Conservation (phyloP, 2,888 invertebrate genomes). For the Temnothorax unifasciatus region DNA sequence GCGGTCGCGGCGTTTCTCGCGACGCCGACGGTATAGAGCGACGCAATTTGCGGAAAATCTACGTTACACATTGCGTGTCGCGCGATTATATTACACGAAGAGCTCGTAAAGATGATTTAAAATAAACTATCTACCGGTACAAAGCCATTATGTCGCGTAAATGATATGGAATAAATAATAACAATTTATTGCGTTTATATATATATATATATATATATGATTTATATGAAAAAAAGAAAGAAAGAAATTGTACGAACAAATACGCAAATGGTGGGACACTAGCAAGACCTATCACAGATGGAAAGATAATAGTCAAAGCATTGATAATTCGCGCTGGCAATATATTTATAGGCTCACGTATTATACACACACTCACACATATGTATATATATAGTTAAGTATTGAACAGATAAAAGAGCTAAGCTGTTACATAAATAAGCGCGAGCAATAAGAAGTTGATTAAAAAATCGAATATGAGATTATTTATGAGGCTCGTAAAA, state of each 20-base stretch:
- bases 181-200: too few relatives aligned
- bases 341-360: neutral
- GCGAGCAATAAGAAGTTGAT: neutral
- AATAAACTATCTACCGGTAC: neutral
- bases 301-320: neutral
- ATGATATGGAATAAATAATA: neutral
- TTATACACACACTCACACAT: too few relatives aligned
- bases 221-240: neutral
- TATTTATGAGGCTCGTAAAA: neutral
- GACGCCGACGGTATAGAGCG: constrained; percentile 17
- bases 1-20: constrained; percentile 40
- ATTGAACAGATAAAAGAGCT: neutral
- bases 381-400: neutral
- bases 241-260: neutral
- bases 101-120: neutral
- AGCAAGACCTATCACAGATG: neutral
- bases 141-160: neutral
- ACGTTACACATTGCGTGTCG: neutral
- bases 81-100: neutral
- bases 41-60: constrained; percentile 36
- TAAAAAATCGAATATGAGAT: neutral
- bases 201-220: too few relatives aligned
- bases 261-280: neutral
- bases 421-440: neutral
- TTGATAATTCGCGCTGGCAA: neutral